A percentile compares a stretch with the other conserved stretches of the same genome.
phyloP scores from a whole-genome alignment of 2,113 vertebrate species.

The Argyrosomus japonicus region DNA sequence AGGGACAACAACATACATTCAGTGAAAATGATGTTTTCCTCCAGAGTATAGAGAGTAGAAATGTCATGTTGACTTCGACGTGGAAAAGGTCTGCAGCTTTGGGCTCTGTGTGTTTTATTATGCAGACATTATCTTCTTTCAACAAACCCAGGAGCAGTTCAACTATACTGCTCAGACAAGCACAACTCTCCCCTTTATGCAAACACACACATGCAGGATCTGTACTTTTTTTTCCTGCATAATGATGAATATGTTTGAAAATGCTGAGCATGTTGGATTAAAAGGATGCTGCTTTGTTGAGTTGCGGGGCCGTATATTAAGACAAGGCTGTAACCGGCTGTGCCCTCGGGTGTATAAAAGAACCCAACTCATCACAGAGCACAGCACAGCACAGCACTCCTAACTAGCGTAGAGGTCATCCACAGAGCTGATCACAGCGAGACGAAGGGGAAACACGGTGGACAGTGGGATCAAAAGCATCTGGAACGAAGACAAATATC shows the following conservation, averaged over 20 bases:
- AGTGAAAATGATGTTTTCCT: neutral
- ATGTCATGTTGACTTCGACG: conserved; percentile 26
- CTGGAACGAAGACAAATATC: conserved; percentile 63
- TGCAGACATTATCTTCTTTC: conserved; percentile 26
- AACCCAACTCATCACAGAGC: conserved; percentile 47
- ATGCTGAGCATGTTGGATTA: conserved; percentile 50
- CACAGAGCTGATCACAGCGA: conserved; percentile 50
- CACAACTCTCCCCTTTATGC: conserved; percentile 27
- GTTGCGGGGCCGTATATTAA: conserved; percentile 31
- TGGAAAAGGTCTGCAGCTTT: conserved; percentile 1
- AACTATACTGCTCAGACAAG: conserved; percentile 30
- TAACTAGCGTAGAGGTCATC: conserved; percentile 60
- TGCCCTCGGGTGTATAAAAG: conserved; percentile 48
- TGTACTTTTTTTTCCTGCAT: conserved; percentile 24
- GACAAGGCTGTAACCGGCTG: conserved; percentile 38
- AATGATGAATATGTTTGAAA: conserved; percentile 41
- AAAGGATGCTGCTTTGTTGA: conserved; percentile 31
- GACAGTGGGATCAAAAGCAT: conserved; percentile 72
- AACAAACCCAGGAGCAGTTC: conserved; percentile 24
- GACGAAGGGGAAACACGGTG: neutral
- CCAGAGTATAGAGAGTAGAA: neutral
- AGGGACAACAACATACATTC: neutral
- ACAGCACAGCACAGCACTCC: conserved; percentile 49
- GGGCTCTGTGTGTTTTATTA: conserved; percentile 17
- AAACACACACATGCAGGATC: conserved; percentile 37